phyloP scores from a whole-genome alignment of 2,888 invertebrate species.

The Sclerodermus sp. region DNA sequence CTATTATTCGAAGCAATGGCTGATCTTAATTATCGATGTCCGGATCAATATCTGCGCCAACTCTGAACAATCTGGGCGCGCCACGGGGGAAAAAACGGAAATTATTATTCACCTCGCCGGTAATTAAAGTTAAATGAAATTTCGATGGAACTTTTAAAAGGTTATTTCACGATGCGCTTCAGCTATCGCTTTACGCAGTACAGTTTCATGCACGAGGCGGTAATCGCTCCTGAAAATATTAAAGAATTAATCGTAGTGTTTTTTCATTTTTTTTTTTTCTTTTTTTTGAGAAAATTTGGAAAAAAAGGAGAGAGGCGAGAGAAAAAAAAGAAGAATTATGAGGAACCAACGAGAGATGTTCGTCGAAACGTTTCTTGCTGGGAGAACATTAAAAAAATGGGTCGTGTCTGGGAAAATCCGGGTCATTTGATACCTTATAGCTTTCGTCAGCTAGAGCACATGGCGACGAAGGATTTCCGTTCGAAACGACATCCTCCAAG shows the following conservation, averaged over 20 bases:
- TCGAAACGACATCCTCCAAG: conserved; percentile 1
- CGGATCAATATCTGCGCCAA: not conserved
- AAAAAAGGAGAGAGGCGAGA: not conserved
- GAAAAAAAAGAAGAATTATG: not conserved
- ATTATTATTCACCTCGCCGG: not conserved
- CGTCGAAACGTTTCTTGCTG: not conserved
- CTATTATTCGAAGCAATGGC: conserved; percentile 1
- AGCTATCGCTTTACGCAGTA: not conserved
- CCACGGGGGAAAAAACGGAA: not conserved
- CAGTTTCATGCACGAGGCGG: not conserved
- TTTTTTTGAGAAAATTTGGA: not conserved
- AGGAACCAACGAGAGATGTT: not conserved
- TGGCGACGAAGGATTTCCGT: conserved; percentile 26
- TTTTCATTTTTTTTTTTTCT: not conserved
- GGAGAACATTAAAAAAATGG: conserved; percentile 8
- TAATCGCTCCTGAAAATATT: not conserved
- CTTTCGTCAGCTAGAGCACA: conserved; percentile 14
- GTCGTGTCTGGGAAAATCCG: conserved; percentile 20
- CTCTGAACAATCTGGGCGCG: not conserved
- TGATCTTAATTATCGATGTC: conserved; percentile 7
- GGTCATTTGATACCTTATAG: conserved; percentile 23
- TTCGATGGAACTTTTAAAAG: not conserved
- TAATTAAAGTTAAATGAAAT: conserved; percentile 8
- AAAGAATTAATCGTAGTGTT: not conserved
- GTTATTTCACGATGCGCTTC: not conserved